phyloP scores from a whole-genome alignment of 2,113 vertebrate species.

The Pelmatolapia mariae region DNA sequence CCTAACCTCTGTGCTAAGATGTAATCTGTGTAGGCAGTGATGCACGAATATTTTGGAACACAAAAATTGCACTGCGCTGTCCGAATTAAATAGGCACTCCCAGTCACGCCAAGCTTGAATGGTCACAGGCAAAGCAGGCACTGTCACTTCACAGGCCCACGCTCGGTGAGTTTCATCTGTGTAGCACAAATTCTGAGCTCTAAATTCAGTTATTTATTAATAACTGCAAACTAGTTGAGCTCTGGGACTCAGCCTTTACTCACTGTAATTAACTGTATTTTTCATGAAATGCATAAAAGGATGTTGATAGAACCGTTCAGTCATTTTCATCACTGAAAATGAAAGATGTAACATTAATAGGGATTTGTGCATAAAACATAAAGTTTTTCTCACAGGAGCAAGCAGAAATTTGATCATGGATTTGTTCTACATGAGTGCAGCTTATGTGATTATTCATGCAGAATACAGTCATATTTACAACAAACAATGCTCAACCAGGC shows the following conservation, averaged over 20 bases:
- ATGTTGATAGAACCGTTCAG: not conserved
- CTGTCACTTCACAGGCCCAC: not conserved
- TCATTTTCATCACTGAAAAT: not conserved
- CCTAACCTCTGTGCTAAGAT: not conserved
- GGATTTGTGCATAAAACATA: not conserved
- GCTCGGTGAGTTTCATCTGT: not conserved
- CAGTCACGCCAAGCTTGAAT: not conserved
- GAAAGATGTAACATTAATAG: not conserved
- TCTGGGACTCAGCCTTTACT: not conserved
- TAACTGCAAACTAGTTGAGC: not conserved
- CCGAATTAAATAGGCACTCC: not conserved
- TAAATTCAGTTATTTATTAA: not conserved
- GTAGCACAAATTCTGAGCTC: not conserved
- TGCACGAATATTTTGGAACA: not conserved
- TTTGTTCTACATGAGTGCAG: constrained; percentile 18
- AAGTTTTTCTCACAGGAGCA: not conserved
- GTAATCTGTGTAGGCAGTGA: not conserved
- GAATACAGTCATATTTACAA: not conserved
- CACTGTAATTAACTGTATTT: constrained; percentile 1
- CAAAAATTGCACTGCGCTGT: not conserved
- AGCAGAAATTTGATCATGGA: not conserved
- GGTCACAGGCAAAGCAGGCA: not conserved
- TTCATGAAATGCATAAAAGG: not conserved
- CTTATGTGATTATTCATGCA: constrained; percentile 4
- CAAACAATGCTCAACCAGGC: not conserved